Percentiles rank a stretch among this genome's conserved stretches.
Evolutionary conservation across 2,797 vertebrate genomes (phyloP).

Genomic region (Sarcophilus harrisii): DNA sequence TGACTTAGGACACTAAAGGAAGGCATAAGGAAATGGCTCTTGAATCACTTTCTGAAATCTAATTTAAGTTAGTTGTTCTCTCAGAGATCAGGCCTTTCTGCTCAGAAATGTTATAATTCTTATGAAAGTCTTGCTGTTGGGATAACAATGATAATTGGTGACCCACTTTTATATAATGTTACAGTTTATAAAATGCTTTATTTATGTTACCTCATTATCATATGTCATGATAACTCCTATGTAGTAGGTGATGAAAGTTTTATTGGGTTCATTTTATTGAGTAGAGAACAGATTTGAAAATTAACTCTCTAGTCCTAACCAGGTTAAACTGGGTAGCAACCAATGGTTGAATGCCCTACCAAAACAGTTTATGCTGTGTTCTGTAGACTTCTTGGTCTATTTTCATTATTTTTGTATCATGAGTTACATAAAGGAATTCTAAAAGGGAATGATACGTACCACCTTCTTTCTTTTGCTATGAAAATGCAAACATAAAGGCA

Average conservation of each 20-base stretch:
- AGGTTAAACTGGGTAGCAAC: background rate
- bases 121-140: background rate
- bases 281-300: background rate
- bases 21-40: background rate
- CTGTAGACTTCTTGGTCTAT: background rate
- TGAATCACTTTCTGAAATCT: background rate
- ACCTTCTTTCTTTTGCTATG: background rate
- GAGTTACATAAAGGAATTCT: background rate
- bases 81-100: too few relatives aligned
- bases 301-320: background rate
- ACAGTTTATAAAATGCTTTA: background rate
- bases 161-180: background rate
- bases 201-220: background rate
- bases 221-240: background rate
- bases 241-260: background rate
- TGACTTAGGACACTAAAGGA: background rate
- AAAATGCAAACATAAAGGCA: background rate
- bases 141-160: background rate
- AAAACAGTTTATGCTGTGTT: background rate
- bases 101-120: background rate
- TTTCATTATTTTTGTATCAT: background rate
- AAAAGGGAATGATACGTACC: background rate
- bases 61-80: background rate
- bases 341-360: background rate
- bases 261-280: background rate